Evolutionary conservation across 2,888 invertebrate genomes (phyloP).

Genomic region (Megamerina dolium): DNA sequence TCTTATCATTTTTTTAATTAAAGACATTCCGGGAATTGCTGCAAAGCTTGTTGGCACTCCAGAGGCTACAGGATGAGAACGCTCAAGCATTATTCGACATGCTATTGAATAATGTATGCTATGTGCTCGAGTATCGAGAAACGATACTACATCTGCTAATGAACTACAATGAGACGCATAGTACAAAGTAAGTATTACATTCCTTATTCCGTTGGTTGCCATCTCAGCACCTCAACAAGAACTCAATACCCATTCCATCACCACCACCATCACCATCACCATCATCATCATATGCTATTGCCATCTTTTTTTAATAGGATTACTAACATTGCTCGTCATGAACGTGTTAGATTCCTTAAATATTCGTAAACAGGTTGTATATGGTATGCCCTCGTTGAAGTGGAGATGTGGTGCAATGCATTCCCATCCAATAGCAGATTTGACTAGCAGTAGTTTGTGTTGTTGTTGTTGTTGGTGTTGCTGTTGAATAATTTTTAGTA

Average conservation of each 20-base stretch:
- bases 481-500: too few relatives aligned
- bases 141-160: conserved; percentile 73
- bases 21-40: conserved; percentile 78
- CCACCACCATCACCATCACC: not conserved
- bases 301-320: conserved; percentile 15
- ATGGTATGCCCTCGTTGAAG: too few relatives aligned
- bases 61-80: conserved; percentile 62
- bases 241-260: not conserved
- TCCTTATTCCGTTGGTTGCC: not conserved
- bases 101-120: conserved; percentile 86
- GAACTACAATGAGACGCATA: conserved; percentile 77
- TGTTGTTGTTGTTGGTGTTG: too few relatives aligned
- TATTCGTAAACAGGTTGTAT: conserved; percentile 6
- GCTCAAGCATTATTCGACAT: conserved; percentile 77
- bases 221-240: conserved; percentile 6
- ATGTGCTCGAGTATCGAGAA: conserved; percentile 90
- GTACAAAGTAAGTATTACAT: conserved; percentile 65
- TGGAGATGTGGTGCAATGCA: too few relatives aligned
- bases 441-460: too few relatives aligned
- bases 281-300: too few relatives aligned
- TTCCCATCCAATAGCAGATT: too few relatives aligned
- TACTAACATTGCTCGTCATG: conserved; percentile 10
- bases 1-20: conserved; percentile 27
- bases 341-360: conserved; percentile 15
- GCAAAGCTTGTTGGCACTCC: conserved; percentile 75